These are phyloP conservation scores for Grammomys surdaster DNA, from an alignment of 2,113 vertebrate species.

Conservation along the genomic window DNA sequence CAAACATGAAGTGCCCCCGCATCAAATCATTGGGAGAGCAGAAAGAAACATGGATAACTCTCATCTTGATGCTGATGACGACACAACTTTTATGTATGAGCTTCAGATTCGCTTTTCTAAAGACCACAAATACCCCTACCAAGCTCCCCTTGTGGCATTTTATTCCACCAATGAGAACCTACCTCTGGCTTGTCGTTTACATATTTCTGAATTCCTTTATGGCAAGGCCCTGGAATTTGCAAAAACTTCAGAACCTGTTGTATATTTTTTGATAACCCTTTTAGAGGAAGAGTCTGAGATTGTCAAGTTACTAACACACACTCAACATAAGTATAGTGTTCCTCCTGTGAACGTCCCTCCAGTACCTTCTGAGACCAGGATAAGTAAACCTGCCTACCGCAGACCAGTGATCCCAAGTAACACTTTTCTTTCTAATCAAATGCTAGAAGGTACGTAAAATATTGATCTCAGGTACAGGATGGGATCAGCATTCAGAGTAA, in stretches of 20 bases:
- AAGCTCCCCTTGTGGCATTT: conserved; percentile 95
- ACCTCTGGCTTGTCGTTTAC: conserved; percentile 91
- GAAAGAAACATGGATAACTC: conserved; percentile 88
- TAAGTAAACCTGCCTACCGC: conserved; percentile 53
- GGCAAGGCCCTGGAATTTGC: conserved; percentile 91
- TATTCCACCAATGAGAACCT: conserved; percentile 93
- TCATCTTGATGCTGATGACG: conserved; percentile 81
- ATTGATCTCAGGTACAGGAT: not conserved
- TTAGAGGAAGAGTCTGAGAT: conserved; percentile 93
- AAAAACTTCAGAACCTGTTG: conserved; percentile 90
- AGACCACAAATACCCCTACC: conserved; percentile 93
- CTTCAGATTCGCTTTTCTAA: conserved; percentile 95
- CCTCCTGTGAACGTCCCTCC: conserved; percentile 86
- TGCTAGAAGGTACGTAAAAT: conserved; percentile 82
- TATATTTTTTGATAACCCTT: conserved; percentile 93
- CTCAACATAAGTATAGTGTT: conserved; percentile 93
- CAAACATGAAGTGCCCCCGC: conserved; percentile 90
- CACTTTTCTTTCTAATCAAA: conserved; percentile 57
- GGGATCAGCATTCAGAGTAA: not conserved
- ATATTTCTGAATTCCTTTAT: conserved; percentile 93
- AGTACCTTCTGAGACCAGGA: conserved; percentile 76
- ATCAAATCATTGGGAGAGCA: conserved; percentile 83
- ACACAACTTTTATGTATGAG: conserved; percentile 90
- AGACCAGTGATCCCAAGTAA: conserved; percentile 72
- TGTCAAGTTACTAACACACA: conserved; percentile 87